Evolutionary conservation across 2,113 vertebrate species (phyloP), one percentile per base, ranked within the genome.

Genomic region (Rynchops niger): DNA sequence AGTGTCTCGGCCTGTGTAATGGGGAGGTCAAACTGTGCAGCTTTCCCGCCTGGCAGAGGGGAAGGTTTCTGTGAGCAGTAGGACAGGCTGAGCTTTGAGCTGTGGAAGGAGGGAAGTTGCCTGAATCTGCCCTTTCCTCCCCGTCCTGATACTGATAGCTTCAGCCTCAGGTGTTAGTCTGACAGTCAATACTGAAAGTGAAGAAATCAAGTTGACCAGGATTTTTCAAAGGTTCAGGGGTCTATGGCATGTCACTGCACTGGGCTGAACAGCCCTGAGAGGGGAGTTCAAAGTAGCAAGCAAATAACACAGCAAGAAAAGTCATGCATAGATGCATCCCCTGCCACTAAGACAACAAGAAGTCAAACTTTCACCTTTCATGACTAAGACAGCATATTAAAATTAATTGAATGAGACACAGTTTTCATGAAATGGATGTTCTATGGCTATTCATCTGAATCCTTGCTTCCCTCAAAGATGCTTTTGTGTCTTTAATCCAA

Each of bases 381-480:
- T 5, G 42, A 40, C 86, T 93, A 73, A 69, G 84, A 38, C 49
- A 83, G 66, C 80, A 66, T 90, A 83, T 82, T 82, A 65, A 88
- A 93, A 93, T 91, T 86, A 95, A 96, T 80, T 82, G 84, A 94
- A 95, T n/a, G 72, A 95, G 59, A 84, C 76, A 58, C 30, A 22
- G 2, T 66, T 67, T 88, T 80, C 86, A 43, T 4, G 76, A 71
- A 73, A 88, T 76, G 49, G 42, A 58, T 53, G 56, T 42, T 93
- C 77, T 56, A 8, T 34, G 72, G 29, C 84, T 77, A 55, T 19
- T 94, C 67, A 65, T 53, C 78, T 43, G 78, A 78, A 93, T 87
- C 89, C 55, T 72, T 6, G 30, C 73, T 90, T 72, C 55, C 70
- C 67, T 83, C 63, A 15, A 82, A 91, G 91, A 55, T 22, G 32